These are phyloP conservation scores for Ibycter americanus DNA, from an alignment of 2,797 vertebrate species.

Conservation along the genomic window DNA sequence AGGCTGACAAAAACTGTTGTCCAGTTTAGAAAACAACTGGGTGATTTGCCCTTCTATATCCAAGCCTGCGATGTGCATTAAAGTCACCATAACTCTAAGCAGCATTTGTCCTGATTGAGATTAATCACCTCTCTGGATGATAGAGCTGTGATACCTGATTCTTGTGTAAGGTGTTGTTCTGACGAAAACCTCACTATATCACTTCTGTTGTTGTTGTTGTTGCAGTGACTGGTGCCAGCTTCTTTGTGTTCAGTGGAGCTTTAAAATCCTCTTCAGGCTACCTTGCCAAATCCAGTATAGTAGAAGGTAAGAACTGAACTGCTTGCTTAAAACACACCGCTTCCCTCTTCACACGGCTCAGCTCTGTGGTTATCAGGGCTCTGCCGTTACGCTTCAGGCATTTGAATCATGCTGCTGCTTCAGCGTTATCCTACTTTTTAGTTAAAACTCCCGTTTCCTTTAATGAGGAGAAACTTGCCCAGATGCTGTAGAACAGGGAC, in stretches of 20 bases:
- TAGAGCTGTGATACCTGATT: not conserved
- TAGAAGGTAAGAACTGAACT: conserved; percentile 89
- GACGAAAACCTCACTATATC: not conserved
- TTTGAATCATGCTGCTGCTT: not conserved
- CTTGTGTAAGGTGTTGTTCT: not conserved
- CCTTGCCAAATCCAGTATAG: conserved; percentile 97
- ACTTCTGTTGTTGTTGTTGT: conserved; percentile 51
- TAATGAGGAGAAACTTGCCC: not conserved
- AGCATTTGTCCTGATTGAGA: not conserved
- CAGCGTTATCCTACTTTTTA: not conserved
- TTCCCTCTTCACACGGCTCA: not conserved
- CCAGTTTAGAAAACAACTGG: not conserved
- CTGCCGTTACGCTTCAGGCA: not conserved
- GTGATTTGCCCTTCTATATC: not conserved
- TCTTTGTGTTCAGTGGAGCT: conserved; percentile 98
- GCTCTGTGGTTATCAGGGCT: not conserved
- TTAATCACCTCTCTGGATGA: not conserved
- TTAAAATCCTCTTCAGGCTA: conserved; percentile 95
- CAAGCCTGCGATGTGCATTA: not conserved
- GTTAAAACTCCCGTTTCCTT: not conserved
- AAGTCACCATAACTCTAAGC: not conserved
- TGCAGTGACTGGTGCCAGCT: conserved; percentile 96
- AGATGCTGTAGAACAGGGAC: not conserved
- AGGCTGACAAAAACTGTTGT: not conserved
- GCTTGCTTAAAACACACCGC: not conserved